phyloP scores from a whole-genome alignment of 2,888 invertebrate genomes.

The Tinea trinotella region DNA sequence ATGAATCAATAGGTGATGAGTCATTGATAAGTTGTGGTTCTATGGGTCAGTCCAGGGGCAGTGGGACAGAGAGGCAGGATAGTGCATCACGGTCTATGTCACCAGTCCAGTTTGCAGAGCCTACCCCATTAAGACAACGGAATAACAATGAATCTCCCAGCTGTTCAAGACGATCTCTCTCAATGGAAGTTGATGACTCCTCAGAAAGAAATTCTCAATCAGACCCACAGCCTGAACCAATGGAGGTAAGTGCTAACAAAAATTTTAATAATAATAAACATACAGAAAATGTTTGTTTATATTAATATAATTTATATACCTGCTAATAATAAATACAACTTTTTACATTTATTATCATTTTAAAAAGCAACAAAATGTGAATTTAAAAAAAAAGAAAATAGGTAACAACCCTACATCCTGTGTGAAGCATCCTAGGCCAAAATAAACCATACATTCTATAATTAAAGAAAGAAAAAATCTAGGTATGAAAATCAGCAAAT shows the following conservation, averaged over 20 bases:
- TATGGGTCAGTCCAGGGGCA: conserved; percentile 52
- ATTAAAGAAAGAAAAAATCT: too few species aligned
- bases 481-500: too few species aligned
- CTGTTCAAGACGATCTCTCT: conserved; percentile 58
- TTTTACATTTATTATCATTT: too few species aligned
- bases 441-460: too few species aligned
- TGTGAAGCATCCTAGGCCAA: too few species aligned
- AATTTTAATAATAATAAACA: neutral
- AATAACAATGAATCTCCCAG: conserved; percentile 56
- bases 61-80: conserved; percentile 48
- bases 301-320: too few species aligned
- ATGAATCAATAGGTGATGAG: conserved; percentile 65
- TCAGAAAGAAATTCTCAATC: conserved; percentile 60
- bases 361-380: too few species aligned
- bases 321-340: too few species aligned
- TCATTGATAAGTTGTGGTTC: conserved; percentile 59
- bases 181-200: conserved; percentile 65
- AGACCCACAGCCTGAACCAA: conserved; percentile 54
- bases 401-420: too few species aligned
- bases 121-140: conserved; percentile 51
- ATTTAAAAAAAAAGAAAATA: too few species aligned
- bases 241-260: conserved; percentile 46
- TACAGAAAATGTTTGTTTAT: too few species aligned
- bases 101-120: conserved; percentile 62
- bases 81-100: conserved; percentile 61